Percentiles rank a stretch among this genome's conserved stretches.
phyloP scores from a whole-genome alignment of 1,140 invertebrate species.

The Fragariocoptes setiger region DNA sequence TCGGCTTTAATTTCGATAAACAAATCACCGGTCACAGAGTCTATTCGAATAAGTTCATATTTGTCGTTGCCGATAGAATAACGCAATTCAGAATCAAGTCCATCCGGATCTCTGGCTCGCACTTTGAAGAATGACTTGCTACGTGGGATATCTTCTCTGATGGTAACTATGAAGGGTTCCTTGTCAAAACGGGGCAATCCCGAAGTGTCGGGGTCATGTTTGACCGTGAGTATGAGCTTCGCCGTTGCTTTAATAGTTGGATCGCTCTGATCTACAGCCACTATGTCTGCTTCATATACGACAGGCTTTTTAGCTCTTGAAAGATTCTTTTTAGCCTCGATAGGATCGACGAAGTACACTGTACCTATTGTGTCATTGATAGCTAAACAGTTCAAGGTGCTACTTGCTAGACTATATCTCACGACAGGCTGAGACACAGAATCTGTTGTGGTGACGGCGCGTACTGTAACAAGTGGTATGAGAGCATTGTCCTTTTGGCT shows the following conservation, averaged over 20 bases:
- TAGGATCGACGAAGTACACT: no score
- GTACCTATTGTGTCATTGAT: no score
- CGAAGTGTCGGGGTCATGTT: conserved; percentile 15
- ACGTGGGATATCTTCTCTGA: conserved; percentile 8
- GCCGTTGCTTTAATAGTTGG: conserved; percentile 30
- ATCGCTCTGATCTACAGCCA: conserved; percentile 29
- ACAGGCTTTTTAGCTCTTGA: conserved; percentile 20
- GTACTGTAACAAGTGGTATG: no score
- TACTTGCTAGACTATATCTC: no score
- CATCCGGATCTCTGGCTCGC: conserved; percentile 31
- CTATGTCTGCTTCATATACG: conserved; percentile 31
- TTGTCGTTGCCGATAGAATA: conserved; percentile 38
- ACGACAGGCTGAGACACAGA: no score
- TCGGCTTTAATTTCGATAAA: conserved; percentile 35
- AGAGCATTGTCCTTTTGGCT: no score
- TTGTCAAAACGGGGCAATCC: conserved; percentile 33
- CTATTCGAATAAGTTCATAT: conserved; percentile 42
- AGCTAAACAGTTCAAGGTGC: no score
- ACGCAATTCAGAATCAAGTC: conserved; percentile 29
- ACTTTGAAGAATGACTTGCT: conserved; percentile 35
- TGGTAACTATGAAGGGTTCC: conserved; percentile 9
- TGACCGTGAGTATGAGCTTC: conserved; percentile 30
- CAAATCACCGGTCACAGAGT: conserved; percentile 31
- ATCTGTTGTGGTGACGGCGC: no score
- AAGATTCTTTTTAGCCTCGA: no score